A percentile compares a stretch with the other conserved stretches of the same genome.
Evolutionary conservation across 2,797 vertebrate genomes (phyloP).

Genomic region (Anguilla anguilla): DNA sequence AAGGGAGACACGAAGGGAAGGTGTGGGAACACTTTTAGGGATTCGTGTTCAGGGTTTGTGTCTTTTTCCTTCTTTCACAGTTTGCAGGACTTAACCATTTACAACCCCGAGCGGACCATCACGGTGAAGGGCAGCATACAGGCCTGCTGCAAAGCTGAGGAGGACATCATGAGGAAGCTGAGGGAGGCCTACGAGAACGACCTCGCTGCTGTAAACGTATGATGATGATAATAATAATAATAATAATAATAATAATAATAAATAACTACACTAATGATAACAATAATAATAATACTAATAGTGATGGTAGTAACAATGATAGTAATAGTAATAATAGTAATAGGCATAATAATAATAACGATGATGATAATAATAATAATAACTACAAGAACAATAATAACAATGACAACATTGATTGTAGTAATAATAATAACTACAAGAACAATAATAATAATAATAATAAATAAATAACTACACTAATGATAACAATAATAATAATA

Average conservation of each 20-base stretch:
- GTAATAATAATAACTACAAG: too few relatives aligned
- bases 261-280: too few relatives aligned
- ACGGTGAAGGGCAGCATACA: conserved; percentile 84
- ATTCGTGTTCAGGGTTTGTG: background rate
- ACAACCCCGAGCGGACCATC: conserved; percentile 93
- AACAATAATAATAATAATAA: too few relatives aligned
- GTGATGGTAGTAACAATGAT: too few relatives aligned
- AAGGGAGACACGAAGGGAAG: background rate
- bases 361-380: too few relatives aligned
- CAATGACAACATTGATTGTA: too few relatives aligned
- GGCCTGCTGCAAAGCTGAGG: conserved; percentile 80
- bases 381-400: too few relatives aligned
- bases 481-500: background rate
- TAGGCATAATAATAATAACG: too few relatives aligned
- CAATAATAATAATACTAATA: too few relatives aligned
- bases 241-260: too few relatives aligned
- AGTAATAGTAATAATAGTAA: too few relatives aligned
- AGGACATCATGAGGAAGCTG: conserved; percentile 90
- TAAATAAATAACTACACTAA: too few relatives aligned
- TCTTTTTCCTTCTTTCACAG: conserved; percentile 59
- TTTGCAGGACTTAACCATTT: conserved; percentile 90
- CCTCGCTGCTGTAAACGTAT: conserved; percentile 86
- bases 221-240: conserved; percentile 41
- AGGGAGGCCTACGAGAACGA: conserved; percentile 94
- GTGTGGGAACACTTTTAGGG: background rate